A percentile compares a stretch with the other conserved stretches of the same genome.
Evolutionary conservation across 2,113 vertebrate species (phyloP).

Genomic region (Rynchops niger): DNA sequence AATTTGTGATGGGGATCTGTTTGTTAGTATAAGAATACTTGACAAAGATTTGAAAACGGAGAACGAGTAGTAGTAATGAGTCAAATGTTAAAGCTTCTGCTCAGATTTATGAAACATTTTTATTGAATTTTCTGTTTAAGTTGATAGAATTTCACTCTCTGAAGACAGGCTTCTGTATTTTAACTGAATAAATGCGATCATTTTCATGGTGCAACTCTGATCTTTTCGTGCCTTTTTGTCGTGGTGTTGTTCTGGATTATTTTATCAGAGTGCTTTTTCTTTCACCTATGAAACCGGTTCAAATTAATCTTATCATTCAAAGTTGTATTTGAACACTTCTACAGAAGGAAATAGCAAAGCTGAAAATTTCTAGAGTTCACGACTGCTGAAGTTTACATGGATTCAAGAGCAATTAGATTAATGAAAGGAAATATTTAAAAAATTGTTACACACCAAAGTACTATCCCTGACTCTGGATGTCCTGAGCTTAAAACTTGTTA

Average conservation of each 20-base stretch:
- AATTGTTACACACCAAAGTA: not conserved
- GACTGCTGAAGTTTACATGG: not conserved
- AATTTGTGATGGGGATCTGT: not conserved
- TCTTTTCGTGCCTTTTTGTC: not conserved
- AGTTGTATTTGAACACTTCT: not conserved
- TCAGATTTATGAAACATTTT: not conserved
- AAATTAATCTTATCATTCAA: not conserved
- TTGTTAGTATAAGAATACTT: not conserved
- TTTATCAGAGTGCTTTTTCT: not conserved
- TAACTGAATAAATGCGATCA: not conserved
- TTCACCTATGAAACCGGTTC: not conserved
- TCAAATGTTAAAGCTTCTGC: constrained; percentile 2
- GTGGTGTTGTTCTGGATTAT: not conserved
- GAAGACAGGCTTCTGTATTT: not conserved
- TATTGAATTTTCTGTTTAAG: not conserved
- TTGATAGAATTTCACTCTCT: not conserved
- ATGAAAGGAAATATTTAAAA: not conserved
- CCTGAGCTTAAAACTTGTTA: not conserved
- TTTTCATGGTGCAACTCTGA: not conserved
- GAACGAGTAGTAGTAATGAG: not conserved
- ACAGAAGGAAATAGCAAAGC: not conserved
- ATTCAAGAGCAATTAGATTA: not conserved
- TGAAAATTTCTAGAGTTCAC: not conserved
- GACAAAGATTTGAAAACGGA: not conserved
- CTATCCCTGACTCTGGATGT: not conserved